Base-by-base conservation (phyloP, 2,797 vertebrate species). In the Crenuchus spilurus region DNA sequence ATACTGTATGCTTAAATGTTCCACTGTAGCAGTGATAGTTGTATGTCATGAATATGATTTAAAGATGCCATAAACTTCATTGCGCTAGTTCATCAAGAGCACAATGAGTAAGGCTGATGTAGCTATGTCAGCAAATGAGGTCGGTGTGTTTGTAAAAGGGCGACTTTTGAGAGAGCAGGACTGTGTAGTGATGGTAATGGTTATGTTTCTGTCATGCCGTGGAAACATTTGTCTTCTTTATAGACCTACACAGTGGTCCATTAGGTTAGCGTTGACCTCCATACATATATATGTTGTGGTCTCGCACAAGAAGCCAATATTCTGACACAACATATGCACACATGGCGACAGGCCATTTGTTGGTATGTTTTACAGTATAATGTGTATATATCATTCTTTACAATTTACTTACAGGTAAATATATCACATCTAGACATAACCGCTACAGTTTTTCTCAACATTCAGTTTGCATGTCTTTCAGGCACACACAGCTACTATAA, bases 91-190 rank as follows among this genome's bases (percentile, higher is more conserved):
- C 39, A 64, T 73, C 68, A 68, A 41, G 39, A 75, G 44, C 22
- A 35, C 6, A 5, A 64, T 52, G 64, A 71, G 68, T 64, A 73
- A 72, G 58, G 61, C 66, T 72, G 44, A 58, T 8, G 44, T 20
- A 44, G 26, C 41, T 60, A 42, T 72, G 64, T 61, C 52, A 48
- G 37, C 65, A 60, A 72, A 16, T 31, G 35, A 28, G 6, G 46
- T 42, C 55, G 58, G 35, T 8, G 7, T 49, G 54, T 49, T 18
- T 72, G 64, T 41, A 58, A 33, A 37, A 67, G 35, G 48, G 14
- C 22, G 42, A 28, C 18, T 41, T 65, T 61, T 60, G 52, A 72
- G 65, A 71, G 49, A 39, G 9, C 4, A 37, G 74, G 30, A 48
- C 42, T 64, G 46, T 16, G 8, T n/a, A n/a, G 30, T 62, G 37